phyloP scores from a whole-genome alignment of 2,888 invertebrate species.

The Balanococcus diminutus region DNA sequence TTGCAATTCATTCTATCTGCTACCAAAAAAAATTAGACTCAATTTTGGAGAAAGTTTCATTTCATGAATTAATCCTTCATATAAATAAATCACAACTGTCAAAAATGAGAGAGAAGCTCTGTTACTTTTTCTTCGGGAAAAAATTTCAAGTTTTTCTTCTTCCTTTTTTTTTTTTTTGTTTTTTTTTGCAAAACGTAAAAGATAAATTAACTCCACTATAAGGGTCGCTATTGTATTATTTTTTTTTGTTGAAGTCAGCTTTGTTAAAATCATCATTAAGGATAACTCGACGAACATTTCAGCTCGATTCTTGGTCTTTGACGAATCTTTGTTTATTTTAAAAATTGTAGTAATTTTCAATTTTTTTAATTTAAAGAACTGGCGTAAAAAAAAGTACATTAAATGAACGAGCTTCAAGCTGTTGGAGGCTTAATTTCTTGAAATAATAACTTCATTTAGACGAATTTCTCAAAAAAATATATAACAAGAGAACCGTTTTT shows the following conservation, averaged over 20 bases:
- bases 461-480: not conserved
- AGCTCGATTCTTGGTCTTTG: not conserved
- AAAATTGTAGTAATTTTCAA: not conserved
- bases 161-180: not conserved
- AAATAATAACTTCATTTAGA: not conserved
- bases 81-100: conserved; percentile 13
- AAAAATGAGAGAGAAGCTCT: not conserved
- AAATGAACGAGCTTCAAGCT: not conserved
- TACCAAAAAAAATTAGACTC: not conserved
- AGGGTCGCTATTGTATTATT: not conserved
- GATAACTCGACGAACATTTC: not conserved
- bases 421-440: not conserved
- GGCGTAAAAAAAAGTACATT: not conserved
- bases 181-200: not conserved
- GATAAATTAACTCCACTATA: not conserved
- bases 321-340: not conserved
- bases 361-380: not conserved
- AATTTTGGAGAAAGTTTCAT: not conserved
- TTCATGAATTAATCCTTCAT: not conserved
- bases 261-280: not conserved
- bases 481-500: not conserved
- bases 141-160: too few species aligned
- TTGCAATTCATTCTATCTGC: too few species aligned
- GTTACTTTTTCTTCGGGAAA: not conserved
- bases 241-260: not conserved